Conservation (phyloP, 2,888 invertebrate genomes). For the Maniola hyperantus region DNA sequence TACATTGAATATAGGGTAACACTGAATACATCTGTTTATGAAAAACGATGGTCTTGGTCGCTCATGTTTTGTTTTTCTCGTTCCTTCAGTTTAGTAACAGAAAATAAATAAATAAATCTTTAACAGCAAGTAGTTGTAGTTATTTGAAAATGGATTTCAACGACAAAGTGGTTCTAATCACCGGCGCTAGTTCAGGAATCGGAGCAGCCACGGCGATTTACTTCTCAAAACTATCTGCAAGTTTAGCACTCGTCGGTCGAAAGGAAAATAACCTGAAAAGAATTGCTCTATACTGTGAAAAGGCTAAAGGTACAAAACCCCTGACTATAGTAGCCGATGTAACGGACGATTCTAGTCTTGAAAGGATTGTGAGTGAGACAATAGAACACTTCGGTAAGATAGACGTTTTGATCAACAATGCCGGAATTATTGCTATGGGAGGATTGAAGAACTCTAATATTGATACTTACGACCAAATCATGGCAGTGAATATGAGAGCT, state of each 20-base stretch:
- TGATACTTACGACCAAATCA: conserved; percentile 91
- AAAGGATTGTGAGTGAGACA: conserved; percentile 86
- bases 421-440: conserved; percentile 90
- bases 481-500: conserved; percentile 92
- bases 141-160: conserved; percentile 77
- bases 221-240: conserved; percentile 85
- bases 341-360: conserved; percentile 85
- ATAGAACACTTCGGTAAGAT: conserved; percentile 86
- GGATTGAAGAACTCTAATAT: conserved; percentile 90
- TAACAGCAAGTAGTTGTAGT: too few relatives aligned
- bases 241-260: conserved; percentile 84
- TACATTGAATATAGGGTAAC: too few relatives aligned
- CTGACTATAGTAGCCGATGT: conserved; percentile 84
- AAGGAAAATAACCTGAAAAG: conserved; percentile 63
- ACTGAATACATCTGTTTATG: too few relatives aligned
- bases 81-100: too few relatives aligned
- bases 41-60: too few relatives aligned
- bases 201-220: conserved; percentile 87
- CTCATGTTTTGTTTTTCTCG: too few relatives aligned
- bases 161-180: conserved; percentile 84
- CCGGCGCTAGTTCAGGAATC: conserved; percentile 89
- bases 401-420: conserved; percentile 92
- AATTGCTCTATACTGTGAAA: conserved; percentile 77
- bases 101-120: too few relatives aligned
- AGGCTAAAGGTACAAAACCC: conserved; percentile 80